Percentiles rank a stretch among this genome's conserved stretches.
Conservation (phyloP, 2,113 vertebrate genomes). For the Megalops atlanticus region DNA sequence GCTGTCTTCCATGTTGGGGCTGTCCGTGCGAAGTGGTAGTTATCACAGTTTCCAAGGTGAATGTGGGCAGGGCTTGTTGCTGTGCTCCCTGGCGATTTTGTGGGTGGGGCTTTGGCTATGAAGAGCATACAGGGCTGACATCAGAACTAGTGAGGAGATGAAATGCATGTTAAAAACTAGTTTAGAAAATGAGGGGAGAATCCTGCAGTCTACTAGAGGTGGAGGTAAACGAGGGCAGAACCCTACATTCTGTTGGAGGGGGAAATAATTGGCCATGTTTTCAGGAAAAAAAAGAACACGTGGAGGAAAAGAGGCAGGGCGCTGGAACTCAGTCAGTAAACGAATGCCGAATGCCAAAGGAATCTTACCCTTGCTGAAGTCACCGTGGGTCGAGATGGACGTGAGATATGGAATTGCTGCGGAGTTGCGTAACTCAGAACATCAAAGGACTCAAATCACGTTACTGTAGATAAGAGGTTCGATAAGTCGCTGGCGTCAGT, state of each 20-base stretch:
- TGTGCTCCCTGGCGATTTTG: background rate
- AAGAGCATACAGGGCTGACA: too few relatives aligned
- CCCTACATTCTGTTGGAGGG: too few relatives aligned
- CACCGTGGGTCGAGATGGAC: constrained; percentile 26
- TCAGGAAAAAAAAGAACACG: background rate
- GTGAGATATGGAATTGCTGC: constrained; percentile 28
- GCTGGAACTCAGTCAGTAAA: constrained; percentile 38
- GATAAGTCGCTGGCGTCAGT: constrained; percentile 14
- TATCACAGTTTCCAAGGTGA: too few relatives aligned
- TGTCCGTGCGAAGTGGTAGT: too few relatives aligned
- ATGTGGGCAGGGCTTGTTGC: background rate
- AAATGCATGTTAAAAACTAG: too few relatives aligned
- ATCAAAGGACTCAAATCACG: constrained; percentile 29
- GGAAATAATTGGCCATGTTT: background rate
- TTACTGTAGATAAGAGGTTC: constrained; percentile 32
- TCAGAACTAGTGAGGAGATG: too few relatives aligned
- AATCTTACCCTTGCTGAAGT: constrained; percentile 27
- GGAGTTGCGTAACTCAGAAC: constrained; percentile 19
- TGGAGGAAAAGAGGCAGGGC: constrained; percentile 1
- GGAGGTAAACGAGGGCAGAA: too few relatives aligned
- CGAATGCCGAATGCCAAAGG: constrained; percentile 26
- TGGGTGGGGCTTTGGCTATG: background rate
- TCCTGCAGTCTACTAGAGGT: too few relatives aligned
- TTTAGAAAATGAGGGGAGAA: too few relatives aligned
- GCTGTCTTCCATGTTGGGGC: too few relatives aligned